A percentile compares a stretch with the other conserved stretches of the same genome.
Conservation (phyloP, 2,797 vertebrate species). For the Artibeus jamaicensis region DNA sequence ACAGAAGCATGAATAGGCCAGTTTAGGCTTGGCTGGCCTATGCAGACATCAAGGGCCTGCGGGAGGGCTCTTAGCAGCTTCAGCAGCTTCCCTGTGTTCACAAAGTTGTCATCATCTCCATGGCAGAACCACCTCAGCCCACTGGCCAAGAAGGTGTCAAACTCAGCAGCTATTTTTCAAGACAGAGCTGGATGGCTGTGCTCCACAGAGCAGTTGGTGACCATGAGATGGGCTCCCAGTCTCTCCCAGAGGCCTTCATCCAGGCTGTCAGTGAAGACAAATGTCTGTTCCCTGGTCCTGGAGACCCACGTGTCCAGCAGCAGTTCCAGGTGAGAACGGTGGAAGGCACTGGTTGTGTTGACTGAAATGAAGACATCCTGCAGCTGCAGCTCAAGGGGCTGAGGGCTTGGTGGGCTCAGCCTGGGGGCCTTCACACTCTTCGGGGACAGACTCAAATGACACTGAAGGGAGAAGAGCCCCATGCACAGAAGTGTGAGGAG, state of each 20-base stretch:
- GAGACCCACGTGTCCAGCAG: constrained; percentile 95
- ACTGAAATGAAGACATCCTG: constrained; percentile 90
- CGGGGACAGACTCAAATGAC: not conserved
- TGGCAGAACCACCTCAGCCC: constrained; percentile 94
- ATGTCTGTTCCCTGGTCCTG: constrained; percentile 88
- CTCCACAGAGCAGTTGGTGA: constrained; percentile 89
- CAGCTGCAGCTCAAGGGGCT: constrained; percentile 61
- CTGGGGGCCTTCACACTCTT: accelerated
- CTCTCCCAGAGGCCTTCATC: constrained; percentile 82
- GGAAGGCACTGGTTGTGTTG: constrained; percentile 92
- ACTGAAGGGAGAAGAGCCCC: constrained; percentile 74
- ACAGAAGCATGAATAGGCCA: constrained; percentile 89
- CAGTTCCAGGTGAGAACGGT: constrained; percentile 87
- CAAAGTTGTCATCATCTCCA: constrained; percentile 94
- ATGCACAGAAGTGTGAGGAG: constrained; percentile 68
- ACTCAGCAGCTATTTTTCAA: constrained; percentile 95
- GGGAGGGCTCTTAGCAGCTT: constrained; percentile 86
- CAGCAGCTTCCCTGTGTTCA: constrained; percentile 88
- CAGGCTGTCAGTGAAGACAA: constrained; percentile 89
- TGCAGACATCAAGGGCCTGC: constrained; percentile 84
- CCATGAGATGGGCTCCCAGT: constrained; percentile 84
- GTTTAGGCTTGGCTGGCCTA: constrained; percentile 93
- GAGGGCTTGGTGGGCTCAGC: not conserved
- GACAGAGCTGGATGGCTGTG: constrained; percentile 93
- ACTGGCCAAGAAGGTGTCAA: constrained; percentile 89